phyloP scores from a whole-genome alignment of 2,113 vertebrate genomes.

The Climacteris rufus region DNA sequence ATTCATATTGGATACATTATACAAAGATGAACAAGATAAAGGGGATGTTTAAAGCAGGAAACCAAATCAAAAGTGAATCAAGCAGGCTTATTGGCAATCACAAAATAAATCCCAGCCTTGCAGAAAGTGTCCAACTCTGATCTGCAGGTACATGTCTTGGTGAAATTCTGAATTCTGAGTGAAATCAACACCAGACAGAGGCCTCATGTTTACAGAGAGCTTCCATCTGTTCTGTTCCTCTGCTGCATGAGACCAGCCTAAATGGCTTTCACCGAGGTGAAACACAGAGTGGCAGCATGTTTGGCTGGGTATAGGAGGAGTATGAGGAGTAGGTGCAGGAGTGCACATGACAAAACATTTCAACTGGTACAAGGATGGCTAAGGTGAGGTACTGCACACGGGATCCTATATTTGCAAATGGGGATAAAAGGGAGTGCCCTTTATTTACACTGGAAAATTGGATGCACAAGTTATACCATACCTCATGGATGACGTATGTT shows the following conservation, averaged over 20 bases:
- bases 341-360: not conserved
- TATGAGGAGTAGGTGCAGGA: not conserved
- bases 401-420: not conserved
- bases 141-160: not conserved
- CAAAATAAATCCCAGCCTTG: not conserved
- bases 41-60: constrained; percentile 3
- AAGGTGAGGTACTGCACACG: constrained; percentile 4
- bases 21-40: not conserved
- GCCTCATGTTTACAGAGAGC: not conserved
- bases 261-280: not conserved
- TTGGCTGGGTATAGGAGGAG: not conserved
- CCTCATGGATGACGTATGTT: not conserved
- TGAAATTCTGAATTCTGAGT: not conserved
- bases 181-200: not conserved
- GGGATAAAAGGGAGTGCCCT: constrained; percentile 20
- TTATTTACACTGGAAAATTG: constrained; percentile 58
- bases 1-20: not conserved
- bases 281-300: not conserved
- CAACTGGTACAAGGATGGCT: not conserved
- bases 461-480: constrained; percentile 23
- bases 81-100: not conserved
- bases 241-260: not conserved
- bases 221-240: not conserved
- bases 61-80: not conserved
- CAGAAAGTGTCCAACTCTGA: not conserved